Conservation (phyloP, 2,797 vertebrate genomes). For the Lateolabrax maculatus region DNA sequence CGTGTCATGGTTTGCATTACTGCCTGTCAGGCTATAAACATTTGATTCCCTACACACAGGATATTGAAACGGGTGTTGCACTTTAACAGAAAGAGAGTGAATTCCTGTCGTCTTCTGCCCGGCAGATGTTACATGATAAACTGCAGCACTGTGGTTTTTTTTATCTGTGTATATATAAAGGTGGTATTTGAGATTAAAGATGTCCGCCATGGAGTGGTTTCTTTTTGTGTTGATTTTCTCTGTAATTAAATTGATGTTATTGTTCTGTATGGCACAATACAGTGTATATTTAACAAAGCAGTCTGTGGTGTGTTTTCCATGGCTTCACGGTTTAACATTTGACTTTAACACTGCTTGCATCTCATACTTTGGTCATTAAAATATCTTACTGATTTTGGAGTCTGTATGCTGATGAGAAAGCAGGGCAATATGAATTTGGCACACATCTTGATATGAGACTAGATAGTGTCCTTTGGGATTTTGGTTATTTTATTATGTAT, state of each 20-base stretch:
- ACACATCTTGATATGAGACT: not conserved
- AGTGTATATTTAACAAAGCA: constrained; percentile 8
- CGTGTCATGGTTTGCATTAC: constrained; percentile 23
- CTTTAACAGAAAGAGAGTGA: constrained; percentile 24
- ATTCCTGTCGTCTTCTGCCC: constrained; percentile 59
- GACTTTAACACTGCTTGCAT: not conserved
- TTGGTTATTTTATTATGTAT: not conserved
- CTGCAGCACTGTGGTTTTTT: constrained; percentile 26
- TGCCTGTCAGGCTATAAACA: constrained; percentile 50
- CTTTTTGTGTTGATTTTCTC: not conserved
- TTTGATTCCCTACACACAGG: constrained; percentile 49
- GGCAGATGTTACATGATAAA: constrained; percentile 69
- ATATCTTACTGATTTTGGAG: not conserved
- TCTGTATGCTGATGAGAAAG: not conserved
- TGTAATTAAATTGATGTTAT: not conserved
- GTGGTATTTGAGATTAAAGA: constrained; percentile 55
- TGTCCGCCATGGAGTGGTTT: constrained; percentile 22
- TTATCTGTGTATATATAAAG: constrained; percentile 41
- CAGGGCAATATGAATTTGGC: not conserved
- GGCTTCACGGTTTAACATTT: not conserved
- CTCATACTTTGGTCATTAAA: not conserved
- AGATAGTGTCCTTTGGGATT: not conserved
- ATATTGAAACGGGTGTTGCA: constrained; percentile 49
- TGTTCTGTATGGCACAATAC: not conserved
- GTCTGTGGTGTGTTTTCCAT: constrained; percentile 2